Percentiles rank a stretch among this genome's conserved stretches.
phyloP scores from a whole-genome alignment of 2,888 invertebrate genomes.

The Patella depressa region DNA sequence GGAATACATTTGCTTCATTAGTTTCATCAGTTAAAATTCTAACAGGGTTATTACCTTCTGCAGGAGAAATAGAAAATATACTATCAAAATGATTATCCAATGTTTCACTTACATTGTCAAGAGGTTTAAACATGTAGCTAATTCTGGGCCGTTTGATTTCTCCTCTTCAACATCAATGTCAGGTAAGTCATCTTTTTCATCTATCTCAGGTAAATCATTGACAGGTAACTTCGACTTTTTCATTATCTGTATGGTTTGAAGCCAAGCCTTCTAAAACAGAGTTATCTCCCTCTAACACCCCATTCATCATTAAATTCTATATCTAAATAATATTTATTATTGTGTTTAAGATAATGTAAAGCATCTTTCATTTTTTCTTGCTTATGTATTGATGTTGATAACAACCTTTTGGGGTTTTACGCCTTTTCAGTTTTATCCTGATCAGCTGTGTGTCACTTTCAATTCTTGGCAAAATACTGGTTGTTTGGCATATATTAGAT shows the following conservation, averaged over 20 bases:
- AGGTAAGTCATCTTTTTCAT: neutral
- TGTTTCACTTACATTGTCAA: conserved; percentile 26
- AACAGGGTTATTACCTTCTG: conserved; percentile 30
- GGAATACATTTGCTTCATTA: conserved; percentile 31
- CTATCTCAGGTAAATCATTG: neutral
- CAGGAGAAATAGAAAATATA: conserved; percentile 31
- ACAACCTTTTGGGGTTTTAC: neutral
- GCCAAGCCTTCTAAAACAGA: neutral
- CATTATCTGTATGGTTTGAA: neutral
- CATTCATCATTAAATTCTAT: conserved; percentile 10
- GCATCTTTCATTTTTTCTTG: neutral
- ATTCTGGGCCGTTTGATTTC: neutral
- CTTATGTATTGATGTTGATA: neutral
- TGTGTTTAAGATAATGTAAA: conserved; percentile 1
- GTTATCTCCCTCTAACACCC: neutral
- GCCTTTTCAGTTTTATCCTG: neutral
- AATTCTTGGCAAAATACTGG: neutral
- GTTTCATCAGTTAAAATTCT: conserved; percentile 21
- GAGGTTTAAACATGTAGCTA: conserved; percentile 32
- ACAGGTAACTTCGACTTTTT: neutral
- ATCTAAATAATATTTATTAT: conserved; percentile 8
- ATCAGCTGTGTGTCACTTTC: neutral
- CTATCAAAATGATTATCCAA: conserved; percentile 25
- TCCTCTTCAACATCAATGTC: neutral
- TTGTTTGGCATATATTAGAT: conserved; percentile 1